These are phyloP conservation scores for Alaudala cheleensis DNA, from an alignment of 2,113 vertebrate species.

Conservation along the genomic window DNA sequence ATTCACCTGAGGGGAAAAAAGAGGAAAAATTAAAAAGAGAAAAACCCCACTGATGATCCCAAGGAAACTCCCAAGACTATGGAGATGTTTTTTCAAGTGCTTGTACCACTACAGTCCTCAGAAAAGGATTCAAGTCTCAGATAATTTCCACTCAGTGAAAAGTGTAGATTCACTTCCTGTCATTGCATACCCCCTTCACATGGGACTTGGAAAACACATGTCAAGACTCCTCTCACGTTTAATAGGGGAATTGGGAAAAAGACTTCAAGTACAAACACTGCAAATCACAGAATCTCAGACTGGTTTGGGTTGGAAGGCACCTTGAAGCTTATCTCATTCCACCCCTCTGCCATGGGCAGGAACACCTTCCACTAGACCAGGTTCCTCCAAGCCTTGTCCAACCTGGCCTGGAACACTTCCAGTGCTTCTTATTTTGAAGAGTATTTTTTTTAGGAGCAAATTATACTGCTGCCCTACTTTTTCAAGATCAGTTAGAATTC, in stretches of 20 bases:
- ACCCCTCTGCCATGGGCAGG: background rate
- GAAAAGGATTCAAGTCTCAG: background rate
- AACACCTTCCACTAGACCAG: background rate
- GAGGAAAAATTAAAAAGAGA: background rate
- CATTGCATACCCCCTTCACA: background rate
- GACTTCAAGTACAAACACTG: background rate
- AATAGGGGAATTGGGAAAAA: background rate
- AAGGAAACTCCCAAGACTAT: background rate
- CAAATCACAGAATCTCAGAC: background rate
- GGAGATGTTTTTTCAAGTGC: background rate
- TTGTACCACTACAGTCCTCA: background rate
- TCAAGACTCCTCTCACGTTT: background rate
- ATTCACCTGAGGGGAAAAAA: conserved; percentile 82
- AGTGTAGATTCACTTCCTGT: background rate
- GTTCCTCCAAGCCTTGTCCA: background rate
- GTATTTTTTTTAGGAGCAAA: background rate
- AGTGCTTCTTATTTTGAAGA: background rate
- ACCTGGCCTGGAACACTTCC: background rate
- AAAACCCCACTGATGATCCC: background rate
- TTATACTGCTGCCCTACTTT: background rate
- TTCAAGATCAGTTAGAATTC: background rate
- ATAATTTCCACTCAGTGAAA: background rate
- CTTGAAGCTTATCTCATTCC: background rate
- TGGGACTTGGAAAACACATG: background rate
- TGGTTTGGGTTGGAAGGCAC: background rate